These are phyloP conservation scores for Erpobdella octoculata DNA, from an alignment of 2,888 invertebrate genomes.

Conservation along the genomic window DNA sequence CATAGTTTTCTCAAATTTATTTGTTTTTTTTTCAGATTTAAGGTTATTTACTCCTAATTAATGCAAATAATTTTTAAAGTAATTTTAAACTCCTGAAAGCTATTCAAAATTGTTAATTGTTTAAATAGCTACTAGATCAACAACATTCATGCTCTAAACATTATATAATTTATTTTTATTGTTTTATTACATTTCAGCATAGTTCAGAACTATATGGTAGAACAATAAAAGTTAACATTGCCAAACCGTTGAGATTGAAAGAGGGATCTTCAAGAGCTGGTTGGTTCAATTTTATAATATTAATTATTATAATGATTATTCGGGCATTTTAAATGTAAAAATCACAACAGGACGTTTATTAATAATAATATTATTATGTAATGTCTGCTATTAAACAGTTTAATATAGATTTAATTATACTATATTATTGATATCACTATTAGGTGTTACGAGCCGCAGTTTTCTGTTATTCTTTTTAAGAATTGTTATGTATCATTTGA, in stretches of 20 bases:
- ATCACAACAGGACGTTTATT: background rate
- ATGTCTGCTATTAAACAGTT: no score
- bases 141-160: background rate
- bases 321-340: background rate
- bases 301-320: background rate
- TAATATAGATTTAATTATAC: no score
- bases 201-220: conserved; percentile 94
- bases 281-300: conserved; percentile 34
- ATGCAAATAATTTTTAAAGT: no score
- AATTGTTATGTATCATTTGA: no score
- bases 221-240: conserved; percentile 88
- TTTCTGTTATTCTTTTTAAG: no score
- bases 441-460: no score
- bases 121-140: background rate
- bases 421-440: no score
- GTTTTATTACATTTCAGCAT: no score
- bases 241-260: conserved; percentile 89
- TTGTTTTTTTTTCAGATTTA: background rate
- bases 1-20: background rate
- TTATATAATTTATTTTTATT: conserved; percentile 28
- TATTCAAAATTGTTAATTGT: background rate
- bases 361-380: background rate
- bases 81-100: background rate
- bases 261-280: conserved; percentile 76
- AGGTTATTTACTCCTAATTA: background rate